Evolutionary conservation across 2,113 vertebrate genomes (phyloP), one percentile per base, ranked within the genome.

Genomic region (Cinclus cinclus): DNA sequence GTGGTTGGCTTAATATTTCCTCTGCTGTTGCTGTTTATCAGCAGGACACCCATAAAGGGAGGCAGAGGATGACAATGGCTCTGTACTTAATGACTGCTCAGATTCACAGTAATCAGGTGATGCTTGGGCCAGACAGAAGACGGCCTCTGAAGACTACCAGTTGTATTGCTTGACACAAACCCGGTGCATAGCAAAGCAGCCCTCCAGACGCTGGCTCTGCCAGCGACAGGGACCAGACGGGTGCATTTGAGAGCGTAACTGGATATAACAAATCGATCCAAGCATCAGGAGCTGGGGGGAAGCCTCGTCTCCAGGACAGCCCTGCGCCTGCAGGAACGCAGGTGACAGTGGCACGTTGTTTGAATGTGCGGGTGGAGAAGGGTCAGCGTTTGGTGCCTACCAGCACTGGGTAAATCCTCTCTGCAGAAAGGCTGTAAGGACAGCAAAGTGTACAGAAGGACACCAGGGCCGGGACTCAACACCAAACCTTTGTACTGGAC

Each of bases 341-440:
- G 41, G 41, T 1, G 9, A 39, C 10, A 5, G 53, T 7, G 69
- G n/a, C 35, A 5, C 10, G 24, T 0, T 7, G 18, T 27, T 8
- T 46, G 27, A 76, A 23, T 0, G 5, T 0, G 3, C 5, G 55
- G 9, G 15, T 23, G 56, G 23, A 68, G 2, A 4, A 64, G 2
- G 13, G 68, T 60, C 37, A 62, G 16, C 0, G 1, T 44, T 4
- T 70, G 33, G 25, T 9, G 10, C 62, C 13, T 5, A 24, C 13
- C 18, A 67, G 18, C 0, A 0, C 30, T 60, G 47, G 53, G 55
- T 55, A 37, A 80, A 65, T 3, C 24, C 11, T 13, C 4, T 5
- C 27, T 0, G 0, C 56, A 75, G 33, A 33, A 35, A 1, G 0
- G 58, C 6, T 31, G 4, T 11, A 79, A 67, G 11, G 20, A 52